Evolutionary conservation across 2,113 vertebrate species (phyloP).

Genomic region (Nerophis lumbriciformis): DNA sequence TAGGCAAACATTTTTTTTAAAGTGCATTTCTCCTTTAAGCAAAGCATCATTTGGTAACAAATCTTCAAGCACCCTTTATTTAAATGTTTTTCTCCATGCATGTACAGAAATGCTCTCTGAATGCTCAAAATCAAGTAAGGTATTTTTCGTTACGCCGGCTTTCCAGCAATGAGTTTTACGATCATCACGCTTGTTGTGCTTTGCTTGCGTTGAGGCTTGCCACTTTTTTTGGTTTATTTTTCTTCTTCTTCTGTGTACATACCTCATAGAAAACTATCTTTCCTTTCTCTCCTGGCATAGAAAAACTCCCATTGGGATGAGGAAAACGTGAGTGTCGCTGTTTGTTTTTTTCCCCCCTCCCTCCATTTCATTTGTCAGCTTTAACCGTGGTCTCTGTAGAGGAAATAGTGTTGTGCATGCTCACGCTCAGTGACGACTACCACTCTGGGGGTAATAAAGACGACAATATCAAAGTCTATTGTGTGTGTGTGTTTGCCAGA

Average conservation of each 20-base stretch:
- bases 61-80: too few relatives aligned
- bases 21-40: too few relatives aligned
- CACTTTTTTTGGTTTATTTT: slow-evolving; percentile 10
- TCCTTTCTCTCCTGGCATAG: slow-evolving; percentile 68
- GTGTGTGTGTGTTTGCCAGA: slow-evolving; percentile 56
- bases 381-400: slow-evolving; percentile 20
- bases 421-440: slow-evolving; percentile 11
- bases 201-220: neutral
- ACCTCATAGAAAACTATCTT: slow-evolving; percentile 52
- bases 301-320: slow-evolving; percentile 79
- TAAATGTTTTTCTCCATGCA: too few relatives aligned
- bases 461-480: neutral
- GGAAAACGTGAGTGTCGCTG: slow-evolving; percentile 74
- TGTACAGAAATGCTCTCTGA: neutral
- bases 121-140: neutral
- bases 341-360: slow-evolving; percentile 36
- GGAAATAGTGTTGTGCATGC: slow-evolving; percentile 27
- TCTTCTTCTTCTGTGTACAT: slow-evolving; percentile 31
- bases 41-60: too few relatives aligned
- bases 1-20: too few relatives aligned
- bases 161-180: slow-evolving; percentile 17
- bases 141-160: slow-evolving; percentile 3
- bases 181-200: slow-evolving; percentile 9
- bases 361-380: slow-evolving; percentile 24
- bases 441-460: neutral